Evolutionary conservation across 2,797 vertebrate species (phyloP).

Genomic region (Esox masquinongy): DNA sequence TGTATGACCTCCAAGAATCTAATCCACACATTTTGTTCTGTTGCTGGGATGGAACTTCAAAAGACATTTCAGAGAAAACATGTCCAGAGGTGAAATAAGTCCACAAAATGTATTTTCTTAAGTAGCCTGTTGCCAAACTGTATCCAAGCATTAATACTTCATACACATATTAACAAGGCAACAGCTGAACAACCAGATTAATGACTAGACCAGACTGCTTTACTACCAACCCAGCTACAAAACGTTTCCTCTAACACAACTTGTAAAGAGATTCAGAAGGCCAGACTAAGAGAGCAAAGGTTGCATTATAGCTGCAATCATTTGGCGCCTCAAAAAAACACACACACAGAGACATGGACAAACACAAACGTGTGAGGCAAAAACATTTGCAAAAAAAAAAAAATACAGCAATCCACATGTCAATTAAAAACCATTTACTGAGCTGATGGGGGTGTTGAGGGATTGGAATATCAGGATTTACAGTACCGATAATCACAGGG

Average conservation of each 20-base stretch:
- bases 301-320: neutral
- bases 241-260: neutral
- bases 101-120: neutral
- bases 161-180: neutral
- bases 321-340: neutral
- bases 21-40: neutral
- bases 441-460: neutral
- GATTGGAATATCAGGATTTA: slow-evolving; percentile 17
- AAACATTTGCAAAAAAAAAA: neutral
- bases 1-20: neutral
- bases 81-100: neutral
- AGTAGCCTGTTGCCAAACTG: neutral
- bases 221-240: neutral
- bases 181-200: neutral
- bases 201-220: neutral
- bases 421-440: slow-evolving; percentile 12
- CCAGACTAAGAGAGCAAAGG: neutral
- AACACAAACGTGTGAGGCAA: neutral
- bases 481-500: slow-evolving; percentile 29
- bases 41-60: neutral
- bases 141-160: neutral
- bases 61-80: neutral
- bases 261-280: neutral
- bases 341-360: neutral
- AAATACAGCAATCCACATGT: neutral